Percentiles rank a stretch among this genome's conserved stretches.
Conservation (phyloP, 2,888 invertebrate genomes). For the Pyrrhosoma nymphula region DNA sequence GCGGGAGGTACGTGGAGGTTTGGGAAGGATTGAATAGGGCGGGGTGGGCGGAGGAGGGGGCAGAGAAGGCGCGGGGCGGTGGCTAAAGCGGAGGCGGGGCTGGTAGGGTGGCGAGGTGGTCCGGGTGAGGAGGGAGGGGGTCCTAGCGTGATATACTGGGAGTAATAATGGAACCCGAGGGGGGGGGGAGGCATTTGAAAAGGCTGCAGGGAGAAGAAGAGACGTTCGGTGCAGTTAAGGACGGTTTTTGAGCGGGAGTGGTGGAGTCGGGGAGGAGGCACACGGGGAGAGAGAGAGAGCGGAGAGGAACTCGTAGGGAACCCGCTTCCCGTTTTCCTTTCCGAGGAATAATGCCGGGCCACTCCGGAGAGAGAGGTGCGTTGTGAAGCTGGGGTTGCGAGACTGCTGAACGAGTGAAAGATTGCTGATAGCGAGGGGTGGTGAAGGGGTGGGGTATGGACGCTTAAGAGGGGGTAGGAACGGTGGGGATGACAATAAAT, state of each 20-base stretch:
- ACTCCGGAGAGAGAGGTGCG: not conserved
- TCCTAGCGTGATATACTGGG: constrained; percentile 56
- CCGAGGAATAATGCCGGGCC: constrained; percentile 54
- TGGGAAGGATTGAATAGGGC: not conserved
- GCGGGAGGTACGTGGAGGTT: not conserved
- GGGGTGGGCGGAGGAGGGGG: not conserved
- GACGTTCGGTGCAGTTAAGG: not conserved
- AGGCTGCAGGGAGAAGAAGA: not conserved
- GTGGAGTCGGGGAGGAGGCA: not conserved
- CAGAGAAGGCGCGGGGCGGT: not conserved
- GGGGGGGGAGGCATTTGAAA: constrained; percentile 50
- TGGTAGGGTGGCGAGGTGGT: not conserved
- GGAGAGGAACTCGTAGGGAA: not conserved
- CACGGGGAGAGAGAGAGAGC: not conserved
- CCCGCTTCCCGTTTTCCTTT: constrained; percentile 44
- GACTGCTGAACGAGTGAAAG: not conserved
- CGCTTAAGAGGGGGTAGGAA: not conserved
- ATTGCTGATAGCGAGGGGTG: not conserved
- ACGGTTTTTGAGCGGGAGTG: not conserved
- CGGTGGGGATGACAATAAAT: constrained; percentile 53
- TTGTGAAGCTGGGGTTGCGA: not conserved
- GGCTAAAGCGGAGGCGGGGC: not conserved
- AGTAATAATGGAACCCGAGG: constrained; percentile 63
- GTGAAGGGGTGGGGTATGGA: not conserved
- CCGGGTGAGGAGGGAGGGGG: not conserved